Conservation (phyloP, 2,113 vertebrate genomes). For the Carassius auratus region DNA sequence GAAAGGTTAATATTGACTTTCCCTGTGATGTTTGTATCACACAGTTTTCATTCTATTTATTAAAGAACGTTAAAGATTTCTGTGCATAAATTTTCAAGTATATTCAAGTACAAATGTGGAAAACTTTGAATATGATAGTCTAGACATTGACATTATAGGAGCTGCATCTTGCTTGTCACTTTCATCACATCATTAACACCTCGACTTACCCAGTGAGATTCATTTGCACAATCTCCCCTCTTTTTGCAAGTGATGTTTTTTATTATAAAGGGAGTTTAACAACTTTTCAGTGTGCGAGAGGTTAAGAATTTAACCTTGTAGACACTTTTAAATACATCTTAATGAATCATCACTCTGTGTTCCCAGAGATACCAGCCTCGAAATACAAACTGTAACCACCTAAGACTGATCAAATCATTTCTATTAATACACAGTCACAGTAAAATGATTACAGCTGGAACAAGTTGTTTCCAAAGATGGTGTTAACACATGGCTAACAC, state of each 20-base stretch:
- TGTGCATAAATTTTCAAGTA: too few relatives aligned
- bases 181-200: neutral
- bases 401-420: neutral
- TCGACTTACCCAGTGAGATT: neutral
- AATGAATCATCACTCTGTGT: neutral
- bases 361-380: neutral
- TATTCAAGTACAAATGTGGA: too few relatives aligned
- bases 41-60: too few relatives aligned
- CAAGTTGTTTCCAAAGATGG: neutral
- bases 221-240: neutral
- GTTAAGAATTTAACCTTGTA: neutral
- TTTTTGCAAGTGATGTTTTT: neutral
- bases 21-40: too few relatives aligned
- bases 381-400: neutral
- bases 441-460: neutral
- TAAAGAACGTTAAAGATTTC: too few relatives aligned
- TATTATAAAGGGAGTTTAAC: neutral
- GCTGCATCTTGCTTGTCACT: neutral
- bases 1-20: neutral
- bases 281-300: neutral
- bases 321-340: neutral
- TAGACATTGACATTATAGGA: neutral
- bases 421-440: neutral
- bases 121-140: too few relatives aligned
- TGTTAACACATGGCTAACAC: neutral